These are phyloP conservation scores for Ischnura elegans DNA, from an alignment of 2,888 invertebrate species.

Conservation along the genomic window DNA sequence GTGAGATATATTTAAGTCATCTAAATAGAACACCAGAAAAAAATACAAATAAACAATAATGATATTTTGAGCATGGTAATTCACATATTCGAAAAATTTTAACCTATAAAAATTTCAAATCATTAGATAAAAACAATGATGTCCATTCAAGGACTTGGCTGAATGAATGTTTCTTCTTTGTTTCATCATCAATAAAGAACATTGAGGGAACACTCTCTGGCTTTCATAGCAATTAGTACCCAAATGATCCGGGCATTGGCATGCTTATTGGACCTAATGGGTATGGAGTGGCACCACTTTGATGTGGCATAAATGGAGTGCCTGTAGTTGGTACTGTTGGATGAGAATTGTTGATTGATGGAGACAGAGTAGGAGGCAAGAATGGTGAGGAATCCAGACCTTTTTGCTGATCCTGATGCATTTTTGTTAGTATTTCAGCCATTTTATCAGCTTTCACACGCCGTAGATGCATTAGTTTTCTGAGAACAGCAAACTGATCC, in stretches of 20 bases:
- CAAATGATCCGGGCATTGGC: slow-evolving; percentile 84
- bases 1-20: background rate
- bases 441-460: slow-evolving; percentile 97
- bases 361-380: slow-evolving; percentile 57
- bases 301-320: slow-evolving; percentile 73
- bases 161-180: background rate
- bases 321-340: slow-evolving; percentile 33
- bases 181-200: background rate
- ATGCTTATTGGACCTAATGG: slow-evolving; percentile 87
- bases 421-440: slow-evolving; percentile 77
- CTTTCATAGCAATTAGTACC: slow-evolving; percentile 23
- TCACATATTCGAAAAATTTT: background rate
- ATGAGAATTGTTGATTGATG: slow-evolving; percentile 22
- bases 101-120: slow-evolving; percentile 2
- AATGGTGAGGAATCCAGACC: slow-evolving; percentile 71
- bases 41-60: background rate
- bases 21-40: background rate
- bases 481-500: slow-evolving; percentile 88
- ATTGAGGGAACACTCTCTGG: background rate
- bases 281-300: slow-evolving; percentile 81
- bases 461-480: slow-evolving; percentile 89
- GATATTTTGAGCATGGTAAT: background rate
- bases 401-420: slow-evolving; percentile 42
- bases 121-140: slow-evolving; percentile 22
- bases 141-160: background rate